Evolutionary conservation across 2,888 invertebrate species (phyloP).

Genomic region (Helleia helle): DNA sequence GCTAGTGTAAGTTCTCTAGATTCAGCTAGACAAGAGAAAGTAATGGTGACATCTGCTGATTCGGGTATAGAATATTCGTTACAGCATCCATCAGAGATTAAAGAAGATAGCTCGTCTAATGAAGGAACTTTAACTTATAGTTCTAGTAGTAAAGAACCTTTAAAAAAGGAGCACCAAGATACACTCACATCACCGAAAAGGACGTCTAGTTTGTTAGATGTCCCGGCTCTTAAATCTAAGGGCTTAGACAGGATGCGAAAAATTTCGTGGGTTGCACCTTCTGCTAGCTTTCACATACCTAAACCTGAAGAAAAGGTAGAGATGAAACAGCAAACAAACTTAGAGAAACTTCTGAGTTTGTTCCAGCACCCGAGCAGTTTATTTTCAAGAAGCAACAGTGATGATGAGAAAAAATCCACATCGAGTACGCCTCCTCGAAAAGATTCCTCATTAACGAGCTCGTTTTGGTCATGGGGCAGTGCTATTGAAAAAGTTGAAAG

Average conservation of each 20-base stretch:
- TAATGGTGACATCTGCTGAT: constrained; percentile 63
- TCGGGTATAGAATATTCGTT: constrained; percentile 65
- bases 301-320: constrained; percentile 50
- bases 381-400: constrained; percentile 63
- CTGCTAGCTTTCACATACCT: constrained; percentile 53
- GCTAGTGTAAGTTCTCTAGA: constrained; percentile 67
- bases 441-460: constrained; percentile 55
- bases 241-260: constrained; percentile 67
- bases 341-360: constrained; percentile 77
- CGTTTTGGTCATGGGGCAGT: constrained; percentile 67
- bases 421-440: constrained; percentile 60
- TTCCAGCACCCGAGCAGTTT: constrained; percentile 78
- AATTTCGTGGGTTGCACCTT: constrained; percentile 75
- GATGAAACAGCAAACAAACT: constrained; percentile 66
- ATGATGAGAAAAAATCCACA: constrained; percentile 55
- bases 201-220: constrained; percentile 55
- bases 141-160: constrained; percentile 52
- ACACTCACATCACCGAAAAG: constrained; percentile 52
- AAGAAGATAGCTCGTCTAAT: constrained; percentile 60
- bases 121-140: constrained; percentile 66
- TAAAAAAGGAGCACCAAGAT: constrained; percentile 42
- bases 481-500: constrained; percentile 39
- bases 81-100: constrained; percentile 49
- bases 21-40: constrained; percentile 49
- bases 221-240: constrained; percentile 57